Conservation (phyloP, 1,140 invertebrate species). For the Coptotermes formosanus region DNA sequence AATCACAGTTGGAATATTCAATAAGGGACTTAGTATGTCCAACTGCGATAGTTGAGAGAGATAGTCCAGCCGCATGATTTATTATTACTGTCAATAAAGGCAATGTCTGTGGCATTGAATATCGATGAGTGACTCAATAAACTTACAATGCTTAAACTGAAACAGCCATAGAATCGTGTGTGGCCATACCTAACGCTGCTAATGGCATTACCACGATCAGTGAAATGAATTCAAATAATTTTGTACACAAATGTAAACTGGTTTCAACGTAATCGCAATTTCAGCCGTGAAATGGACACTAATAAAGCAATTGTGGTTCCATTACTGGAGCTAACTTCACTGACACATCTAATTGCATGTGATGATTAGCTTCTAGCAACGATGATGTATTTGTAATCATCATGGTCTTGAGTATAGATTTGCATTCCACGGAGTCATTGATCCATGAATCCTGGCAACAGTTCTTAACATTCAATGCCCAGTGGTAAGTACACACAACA, state of each 20-base stretch:
- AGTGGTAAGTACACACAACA: no score
- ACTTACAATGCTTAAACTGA: neutral
- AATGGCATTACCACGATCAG: constrained; percentile 12
- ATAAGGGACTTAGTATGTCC: constrained; percentile 6
- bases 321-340: neutral
- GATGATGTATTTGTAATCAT: neutral
- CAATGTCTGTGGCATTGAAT: neutral
- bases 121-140: constrained; percentile 9
- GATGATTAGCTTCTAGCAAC: neutral
- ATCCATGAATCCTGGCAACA: neutral
- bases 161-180: neutral
- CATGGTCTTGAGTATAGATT: neutral
- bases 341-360: neutral
- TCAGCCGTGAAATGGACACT: neutral
- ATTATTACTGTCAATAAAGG: constrained; percentile 1
- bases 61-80: constrained; percentile 6
- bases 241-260: neutral
- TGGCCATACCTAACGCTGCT: neutral
- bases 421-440: neutral
- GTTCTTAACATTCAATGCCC: no score
- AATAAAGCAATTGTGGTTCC: neutral
- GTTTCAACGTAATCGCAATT: neutral
- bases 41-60: neutral
- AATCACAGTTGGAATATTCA: constrained; percentile 17
- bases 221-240: constrained; percentile 14